Base-by-base conservation (phyloP, 2,797 vertebrate species). In the Clarias laeviceps region DNA sequence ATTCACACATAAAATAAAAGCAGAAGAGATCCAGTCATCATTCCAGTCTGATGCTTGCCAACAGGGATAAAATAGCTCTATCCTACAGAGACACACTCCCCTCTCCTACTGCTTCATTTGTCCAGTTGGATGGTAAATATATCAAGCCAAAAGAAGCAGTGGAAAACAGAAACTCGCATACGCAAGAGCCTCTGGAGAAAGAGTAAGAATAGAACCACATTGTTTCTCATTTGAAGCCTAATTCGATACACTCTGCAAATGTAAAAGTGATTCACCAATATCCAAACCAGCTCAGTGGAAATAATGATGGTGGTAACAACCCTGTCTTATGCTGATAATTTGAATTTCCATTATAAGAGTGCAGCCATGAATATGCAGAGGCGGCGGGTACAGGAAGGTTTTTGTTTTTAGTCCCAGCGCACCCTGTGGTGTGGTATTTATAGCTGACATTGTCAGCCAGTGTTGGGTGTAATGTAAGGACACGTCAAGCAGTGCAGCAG, bases 361-460 rank as follows among this genome's bases (percentile, higher is more conserved):
- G 57, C 65, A n/a, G 62, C 78, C 70, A 45, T 83, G 85, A 88
- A 88, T 79, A 85, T 40, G 34, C 87, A 87, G 82, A 88, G 84
- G 77, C 61, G 66, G 84, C 76, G 57, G 54, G 78, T 65, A 77
- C 78, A 62, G 83, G 72, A 61, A 85, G 81, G 86, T 88, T 88
- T 87, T 88, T 86, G 82, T 86, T 84, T 87, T 87, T 80, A 65
- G 83, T 88, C 87, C 83, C 87, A 82, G 54, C 85, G 86, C 90
- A 85, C 87, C 84, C 88, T 84, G 85, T 87, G 85, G 86, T 82
- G 85, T 81, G 68, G 83, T 91, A 91, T 91, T 90, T 91, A 89
- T 91, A 91, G 89, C 87, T 87, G 89, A 91, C 90, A 88, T 91
- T 91, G 89, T 89, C 88, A 88, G 89, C 82, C 86, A 85, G 77